Base-by-base conservation (phyloP, 2,113 vertebrate genomes). In the Hypocryptadius cinnamomeus region DNA sequence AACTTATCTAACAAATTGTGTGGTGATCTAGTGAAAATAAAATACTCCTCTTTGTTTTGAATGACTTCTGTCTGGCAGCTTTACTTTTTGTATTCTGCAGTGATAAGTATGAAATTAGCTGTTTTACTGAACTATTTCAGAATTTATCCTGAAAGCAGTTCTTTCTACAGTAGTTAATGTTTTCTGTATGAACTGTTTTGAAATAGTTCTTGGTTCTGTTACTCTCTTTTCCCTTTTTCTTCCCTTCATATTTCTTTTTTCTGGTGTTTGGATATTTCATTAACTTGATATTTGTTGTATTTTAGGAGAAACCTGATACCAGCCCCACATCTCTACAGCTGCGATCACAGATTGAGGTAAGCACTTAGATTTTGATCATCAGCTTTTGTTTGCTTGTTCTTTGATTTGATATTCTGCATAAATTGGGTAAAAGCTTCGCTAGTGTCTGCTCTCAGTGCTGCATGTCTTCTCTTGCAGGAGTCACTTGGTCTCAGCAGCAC, bases 341-440 rank as follows among this genome's bases (percentile, higher is more conserved):
- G 88, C 98, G 98, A 82, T 98, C 98, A 85, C 99, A 99, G 97
- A 98, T 98, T 95, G 98, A 99, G 98, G 99, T 99, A 98, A 96
- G 97, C 79, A 78, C 74, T 86, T 65, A 42, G 57, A 79, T 89
- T 96, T 97, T 91, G 73, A 93, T 93, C 40, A n/a, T 92, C 79
- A 77, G 6, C 64, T 92, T 96, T 74, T 92, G 79, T 95, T 93
- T 65, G 39, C 87, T 90, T 93, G 45, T 79, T 85, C 84, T 82
- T 94, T 70, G 45, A 50, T 92, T 87, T 87, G 56, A 69, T 89
- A 64, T 63, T 95, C 79, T 96, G 39, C 66, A 44, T 79, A 40
- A 94, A 73, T n/a, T 66, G 57, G 64, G 78, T 37, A 73, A 94
- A 95, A 66, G 33, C 74, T 76, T 63, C 68, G 48, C 31, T 90